These are phyloP conservation scores for Lagopus leucura DNA, from an alignment of 2,113 vertebrate genomes.

Conservation along the genomic window DNA sequence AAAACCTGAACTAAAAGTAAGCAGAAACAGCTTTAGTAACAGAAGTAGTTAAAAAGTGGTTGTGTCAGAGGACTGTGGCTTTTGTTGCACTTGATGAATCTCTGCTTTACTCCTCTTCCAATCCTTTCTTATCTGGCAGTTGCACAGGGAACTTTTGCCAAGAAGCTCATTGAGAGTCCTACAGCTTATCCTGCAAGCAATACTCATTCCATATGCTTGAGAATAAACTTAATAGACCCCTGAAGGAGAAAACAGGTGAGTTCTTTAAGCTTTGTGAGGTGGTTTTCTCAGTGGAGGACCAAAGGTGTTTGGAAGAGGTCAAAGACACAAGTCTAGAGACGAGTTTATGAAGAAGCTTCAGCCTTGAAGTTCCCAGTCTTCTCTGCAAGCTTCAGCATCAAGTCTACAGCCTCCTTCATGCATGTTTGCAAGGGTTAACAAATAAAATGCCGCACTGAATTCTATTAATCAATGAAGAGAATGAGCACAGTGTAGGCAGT, in stretches of 20 bases:
- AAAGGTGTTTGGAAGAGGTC: background rate
- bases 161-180: conserved; percentile 13
- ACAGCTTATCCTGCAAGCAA: conserved; percentile 18
- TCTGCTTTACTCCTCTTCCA: conserved; percentile 10
- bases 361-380: background rate
- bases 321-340: background rate
- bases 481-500: background rate
- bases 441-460: background rate
- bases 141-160: background rate
- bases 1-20: conserved; percentile 24
- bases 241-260: conserved; percentile 33
- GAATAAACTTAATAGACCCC: background rate
- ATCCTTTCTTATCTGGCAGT: background rate
- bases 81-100: conserved; percentile 10
- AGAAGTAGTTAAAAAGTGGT: background rate
- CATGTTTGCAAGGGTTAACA: background rate
- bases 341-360: background rate
- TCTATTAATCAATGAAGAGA: background rate
- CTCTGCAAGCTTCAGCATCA: background rate
- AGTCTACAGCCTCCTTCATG: background rate
- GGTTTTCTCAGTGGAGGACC: background rate
- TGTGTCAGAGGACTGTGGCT: background rate
- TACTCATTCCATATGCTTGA: background rate
- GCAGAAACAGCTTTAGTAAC: background rate
- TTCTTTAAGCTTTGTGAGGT: background rate